Base-by-base conservation (phyloP, 1,140 invertebrate species). In the Hydropsyche tenuis region DNA sequence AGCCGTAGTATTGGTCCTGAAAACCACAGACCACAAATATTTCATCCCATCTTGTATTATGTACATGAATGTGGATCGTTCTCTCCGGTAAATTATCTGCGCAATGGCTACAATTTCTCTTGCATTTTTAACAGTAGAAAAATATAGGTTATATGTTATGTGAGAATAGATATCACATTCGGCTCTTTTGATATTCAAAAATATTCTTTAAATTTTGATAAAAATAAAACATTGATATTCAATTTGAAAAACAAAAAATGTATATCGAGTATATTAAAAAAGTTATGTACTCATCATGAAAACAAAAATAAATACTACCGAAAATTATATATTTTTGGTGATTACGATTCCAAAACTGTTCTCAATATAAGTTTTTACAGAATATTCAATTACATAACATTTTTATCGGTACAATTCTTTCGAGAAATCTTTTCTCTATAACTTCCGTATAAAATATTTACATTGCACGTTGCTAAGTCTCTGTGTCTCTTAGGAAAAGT, bases 381-480 rank as follows among this genome's bases (percentile, higher is more conserved):
- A 53, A 53, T 20, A 53, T 53, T 53, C 51, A 53, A 53, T 53
- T 53, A 53, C 22, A 20, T 53, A 1, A 20, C 18, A n/a, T 53
- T 53, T 53, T 53, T 53, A 20, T 20, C 51, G 7, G 16, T 1
- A 22, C 51, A 22, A 53, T 6, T 46, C 45, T 53, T 53, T 4
- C 22, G 51, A 53, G 51, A 53, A 53, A 53, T 53, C 20, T 53
- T 20, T 53, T 18, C 7, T 2, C 51, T 43, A 6, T 43, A 6
- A 43, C 37, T 43, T 43, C 5, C 37, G 12, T 12, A 12, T 43
- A 43, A 43, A 43, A 43, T 43, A 43, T 43, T n/a, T 12, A 43
- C 37, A 43, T 43, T 5, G 37, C 5, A 43, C 37, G 37, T 6
- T 43, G 5, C 12, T 43, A 43, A 6, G 12, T 43, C 30, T 4